phyloP scores from a whole-genome alignment of 1,140 invertebrate genomes.

The Drosophila kepulauana region DNA sequence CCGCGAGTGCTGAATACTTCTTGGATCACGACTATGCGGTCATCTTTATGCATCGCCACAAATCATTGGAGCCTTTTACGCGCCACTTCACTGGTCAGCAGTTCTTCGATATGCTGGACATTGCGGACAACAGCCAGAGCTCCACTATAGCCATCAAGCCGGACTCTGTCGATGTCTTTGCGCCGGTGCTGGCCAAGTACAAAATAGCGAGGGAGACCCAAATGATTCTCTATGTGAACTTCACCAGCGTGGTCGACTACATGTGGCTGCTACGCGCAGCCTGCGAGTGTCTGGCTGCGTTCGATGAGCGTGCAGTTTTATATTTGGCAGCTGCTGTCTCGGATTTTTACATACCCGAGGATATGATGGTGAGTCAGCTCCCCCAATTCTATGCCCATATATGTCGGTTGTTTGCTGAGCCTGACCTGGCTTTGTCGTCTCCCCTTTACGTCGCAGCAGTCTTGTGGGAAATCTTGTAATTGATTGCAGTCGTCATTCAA shows the following conservation, averaged over 20 bases:
- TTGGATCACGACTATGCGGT: slow-evolving; percentile 92
- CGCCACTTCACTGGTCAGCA: slow-evolving; percentile 93
- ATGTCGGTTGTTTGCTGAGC: no score
- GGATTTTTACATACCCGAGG: slow-evolving; percentile 98
- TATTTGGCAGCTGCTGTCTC: slow-evolving; percentile 99
- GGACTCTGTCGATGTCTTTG: slow-evolving; percentile 89
- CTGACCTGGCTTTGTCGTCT: neutral
- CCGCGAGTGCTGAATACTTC: slow-evolving; percentile 98
- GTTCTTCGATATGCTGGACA: slow-evolving; percentile 92
- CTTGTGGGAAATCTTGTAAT: slow-evolving; percentile 81
- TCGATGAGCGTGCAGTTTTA: slow-evolving; percentile 90
- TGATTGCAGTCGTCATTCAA: slow-evolving; percentile 75
- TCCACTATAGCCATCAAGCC: slow-evolving; percentile 89
- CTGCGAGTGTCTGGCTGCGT: slow-evolving; percentile 90
- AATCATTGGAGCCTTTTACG: slow-evolving; percentile 95
- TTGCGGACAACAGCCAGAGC: slow-evolving; percentile 87
- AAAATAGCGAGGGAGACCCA: slow-evolving; percentile 88
- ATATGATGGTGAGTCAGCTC: slow-evolving; percentile 92
- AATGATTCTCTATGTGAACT: slow-evolving; percentile 91
- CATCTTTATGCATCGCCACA: slow-evolving; percentile 92
- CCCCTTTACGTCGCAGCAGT: neutral
- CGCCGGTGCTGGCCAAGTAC: slow-evolving; percentile 90
- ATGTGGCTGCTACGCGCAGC: slow-evolving; percentile 94
- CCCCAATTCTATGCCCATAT: neutral
- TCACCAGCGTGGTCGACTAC: slow-evolving; percentile 96